phyloP scores from a whole-genome alignment of 2,113 vertebrate genomes.

The Psittacus erithacus region DNA sequence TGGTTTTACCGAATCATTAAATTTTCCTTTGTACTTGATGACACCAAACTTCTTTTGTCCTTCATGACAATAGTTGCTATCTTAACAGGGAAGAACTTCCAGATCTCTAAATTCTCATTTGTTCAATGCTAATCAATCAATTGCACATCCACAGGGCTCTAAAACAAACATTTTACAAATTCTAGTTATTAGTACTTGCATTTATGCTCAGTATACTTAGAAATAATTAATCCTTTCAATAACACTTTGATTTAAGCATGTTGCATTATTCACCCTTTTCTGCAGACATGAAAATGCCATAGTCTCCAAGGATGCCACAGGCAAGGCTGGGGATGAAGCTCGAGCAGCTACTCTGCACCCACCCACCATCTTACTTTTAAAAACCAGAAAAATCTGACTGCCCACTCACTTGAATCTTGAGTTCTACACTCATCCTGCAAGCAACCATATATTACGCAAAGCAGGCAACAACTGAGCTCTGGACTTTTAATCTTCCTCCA shows the following conservation, averaged over 20 bases:
- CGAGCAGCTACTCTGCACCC: not conserved
- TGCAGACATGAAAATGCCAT: constrained; percentile 14
- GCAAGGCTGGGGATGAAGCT: constrained; percentile 16
- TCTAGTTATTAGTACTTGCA: constrained; percentile 37
- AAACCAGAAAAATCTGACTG: constrained; percentile 18
- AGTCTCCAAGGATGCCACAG: not conserved
- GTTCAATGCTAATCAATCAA: constrained; percentile 20
- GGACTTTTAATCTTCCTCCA: constrained; percentile 46
- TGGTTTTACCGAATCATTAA: not conserved
- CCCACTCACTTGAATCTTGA: constrained; percentile 40
- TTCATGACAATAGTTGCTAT: not conserved
- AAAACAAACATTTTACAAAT: constrained; percentile 40
- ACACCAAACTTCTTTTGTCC: not conserved
- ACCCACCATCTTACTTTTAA: constrained; percentile 14
- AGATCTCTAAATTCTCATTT: not conserved
- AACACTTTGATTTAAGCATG: constrained; percentile 40
- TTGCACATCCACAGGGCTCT: constrained; percentile 11
- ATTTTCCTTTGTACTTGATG: not conserved
- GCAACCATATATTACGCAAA: constrained; percentile 29
- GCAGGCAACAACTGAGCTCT: not conserved
- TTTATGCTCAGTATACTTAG: constrained; percentile 33
- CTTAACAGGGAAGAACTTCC: not conserved
- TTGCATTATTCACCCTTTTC: constrained; percentile 36
- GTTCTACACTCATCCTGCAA: constrained; percentile 50
- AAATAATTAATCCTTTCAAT: constrained; percentile 54